Evolutionary conservation across 2,797 vertebrate species (phyloP).

Genomic region (Scolopax rusticola): DNA sequence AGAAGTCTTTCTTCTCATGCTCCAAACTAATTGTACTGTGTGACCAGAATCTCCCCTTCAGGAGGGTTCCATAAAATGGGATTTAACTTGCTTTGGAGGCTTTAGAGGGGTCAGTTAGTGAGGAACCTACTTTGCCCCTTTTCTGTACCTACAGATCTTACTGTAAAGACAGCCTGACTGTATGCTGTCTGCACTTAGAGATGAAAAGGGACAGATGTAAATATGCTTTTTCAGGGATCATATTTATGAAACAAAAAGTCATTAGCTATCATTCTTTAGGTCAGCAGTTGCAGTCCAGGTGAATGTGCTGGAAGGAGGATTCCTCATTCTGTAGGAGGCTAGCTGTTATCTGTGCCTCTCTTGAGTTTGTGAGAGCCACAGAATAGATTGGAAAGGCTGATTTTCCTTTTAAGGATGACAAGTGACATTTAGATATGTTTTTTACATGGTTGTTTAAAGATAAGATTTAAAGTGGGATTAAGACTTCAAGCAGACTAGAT

Average conservation of each 20-base stretch:
- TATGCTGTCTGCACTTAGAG: background rate
- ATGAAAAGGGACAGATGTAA: background rate
- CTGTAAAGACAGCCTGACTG: background rate
- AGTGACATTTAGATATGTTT: background rate
- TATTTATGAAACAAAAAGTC: background rate
- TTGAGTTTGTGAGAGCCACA: background rate
- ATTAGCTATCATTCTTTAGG: background rate
- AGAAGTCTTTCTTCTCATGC: background rate
- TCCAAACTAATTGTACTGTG: background rate
- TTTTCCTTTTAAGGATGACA: background rate
- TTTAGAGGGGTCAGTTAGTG: background rate
- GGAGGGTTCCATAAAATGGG: background rate
- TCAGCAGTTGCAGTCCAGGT: background rate
- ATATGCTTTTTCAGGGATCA: background rate
- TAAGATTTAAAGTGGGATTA: conserved; percentile 2
- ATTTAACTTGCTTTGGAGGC: background rate
- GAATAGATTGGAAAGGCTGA: background rate
- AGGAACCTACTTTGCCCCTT: background rate
- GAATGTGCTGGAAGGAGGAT: background rate
- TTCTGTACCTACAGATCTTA: background rate
- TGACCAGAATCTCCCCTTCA: background rate
- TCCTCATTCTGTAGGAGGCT: background rate
- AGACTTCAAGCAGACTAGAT: background rate
- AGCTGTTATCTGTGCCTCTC: background rate
- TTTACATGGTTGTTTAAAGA: background rate